These are phyloP conservation scores for Mongoloraphidia duomilia DNA, from an alignment of 2,888 invertebrate species.

Conservation along the genomic window DNA sequence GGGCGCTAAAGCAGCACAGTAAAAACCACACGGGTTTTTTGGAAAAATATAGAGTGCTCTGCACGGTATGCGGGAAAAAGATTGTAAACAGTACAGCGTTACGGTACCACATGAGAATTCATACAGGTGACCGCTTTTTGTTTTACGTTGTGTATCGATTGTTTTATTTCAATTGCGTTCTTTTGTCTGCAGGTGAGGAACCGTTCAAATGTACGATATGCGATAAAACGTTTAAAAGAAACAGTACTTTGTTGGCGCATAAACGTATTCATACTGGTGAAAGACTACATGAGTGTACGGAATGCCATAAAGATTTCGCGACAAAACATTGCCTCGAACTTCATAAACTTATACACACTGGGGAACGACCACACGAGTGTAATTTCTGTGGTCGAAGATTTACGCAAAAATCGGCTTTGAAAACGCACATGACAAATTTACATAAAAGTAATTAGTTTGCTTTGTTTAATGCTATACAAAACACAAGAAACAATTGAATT, in stretches of 20 bases:
- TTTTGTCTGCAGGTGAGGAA: neutral
- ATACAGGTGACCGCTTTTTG: too few relatives aligned
- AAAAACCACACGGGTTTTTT: too few relatives aligned
- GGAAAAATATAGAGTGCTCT: neutral
- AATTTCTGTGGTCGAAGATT: neutral
- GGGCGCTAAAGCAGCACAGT: too few relatives aligned
- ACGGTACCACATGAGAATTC: too few relatives aligned
- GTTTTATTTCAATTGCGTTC: too few relatives aligned
- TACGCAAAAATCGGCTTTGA: neutral
- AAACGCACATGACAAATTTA: neutral
- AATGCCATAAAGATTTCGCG: neutral
- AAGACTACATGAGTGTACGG: neutral
- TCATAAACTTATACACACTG: conserved; percentile 1
- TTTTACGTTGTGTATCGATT: too few relatives aligned
- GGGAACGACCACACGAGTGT: neutral
- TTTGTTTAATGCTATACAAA: too few relatives aligned
- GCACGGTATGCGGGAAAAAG: neutral
- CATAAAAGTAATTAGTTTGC: too few relatives aligned
- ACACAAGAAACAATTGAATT: neutral
- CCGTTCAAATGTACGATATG: neutral
- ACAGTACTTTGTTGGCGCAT: conserved; percentile 1
- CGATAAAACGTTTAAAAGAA: conserved; percentile 4
- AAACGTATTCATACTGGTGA: neutral
- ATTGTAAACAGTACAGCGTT: too few relatives aligned
- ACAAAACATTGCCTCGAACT: neutral